These are phyloP conservation scores for Drosophila orena DNA, from an alignment of 1,140 invertebrate genomes.

Conservation along the genomic window DNA sequence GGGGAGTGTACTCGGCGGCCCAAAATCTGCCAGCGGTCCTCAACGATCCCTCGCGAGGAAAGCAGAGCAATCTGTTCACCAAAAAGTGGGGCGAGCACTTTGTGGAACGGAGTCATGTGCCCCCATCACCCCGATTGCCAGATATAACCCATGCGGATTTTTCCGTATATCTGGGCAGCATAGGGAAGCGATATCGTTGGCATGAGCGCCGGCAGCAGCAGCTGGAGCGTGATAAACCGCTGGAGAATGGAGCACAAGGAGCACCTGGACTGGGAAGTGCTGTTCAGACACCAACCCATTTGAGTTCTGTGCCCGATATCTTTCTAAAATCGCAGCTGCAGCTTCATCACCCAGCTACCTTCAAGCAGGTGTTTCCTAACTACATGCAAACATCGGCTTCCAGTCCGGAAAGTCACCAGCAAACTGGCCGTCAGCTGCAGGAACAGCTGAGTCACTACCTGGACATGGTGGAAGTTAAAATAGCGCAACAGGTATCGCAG, in stretches of 20 bases:
- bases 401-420: slow-evolving; percentile 66
- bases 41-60: slow-evolving; percentile 96
- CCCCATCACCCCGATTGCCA: slow-evolving; percentile 92
- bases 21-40: slow-evolving; percentile 98
- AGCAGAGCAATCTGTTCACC: slow-evolving; percentile 97
- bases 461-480: slow-evolving; percentile 97
- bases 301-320: slow-evolving; percentile 91
- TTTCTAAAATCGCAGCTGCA: slow-evolving; percentile 94
- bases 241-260: slow-evolving; percentile 29
- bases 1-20: slow-evolving; percentile 92
- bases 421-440: slow-evolving; percentile 86
- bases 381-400: slow-evolving; percentile 81
- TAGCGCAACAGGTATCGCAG: slow-evolving; percentile 96
- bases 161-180: slow-evolving; percentile 93
- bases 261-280: slow-evolving; percentile 22
- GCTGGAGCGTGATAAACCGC: slow-evolving; percentile 23
- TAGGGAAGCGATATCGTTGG: slow-evolving; percentile 88
- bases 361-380: slow-evolving; percentile 93
- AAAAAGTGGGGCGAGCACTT: slow-evolving; percentile 99
- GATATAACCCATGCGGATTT: slow-evolving; percentile 94
- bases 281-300: slow-evolving; percentile 85
- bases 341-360: slow-evolving; percentile 92
- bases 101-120: slow-evolving; percentile 91
- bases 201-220: slow-evolving; percentile 84
- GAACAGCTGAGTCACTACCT: slow-evolving; percentile 95